A percentile compares a stretch with the other conserved stretches of the same genome.
These are phyloP conservation scores for Dromococcyx pavoninus DNA, from an alignment of 2,797 vertebrate species.

Conservation along the genomic window DNA sequence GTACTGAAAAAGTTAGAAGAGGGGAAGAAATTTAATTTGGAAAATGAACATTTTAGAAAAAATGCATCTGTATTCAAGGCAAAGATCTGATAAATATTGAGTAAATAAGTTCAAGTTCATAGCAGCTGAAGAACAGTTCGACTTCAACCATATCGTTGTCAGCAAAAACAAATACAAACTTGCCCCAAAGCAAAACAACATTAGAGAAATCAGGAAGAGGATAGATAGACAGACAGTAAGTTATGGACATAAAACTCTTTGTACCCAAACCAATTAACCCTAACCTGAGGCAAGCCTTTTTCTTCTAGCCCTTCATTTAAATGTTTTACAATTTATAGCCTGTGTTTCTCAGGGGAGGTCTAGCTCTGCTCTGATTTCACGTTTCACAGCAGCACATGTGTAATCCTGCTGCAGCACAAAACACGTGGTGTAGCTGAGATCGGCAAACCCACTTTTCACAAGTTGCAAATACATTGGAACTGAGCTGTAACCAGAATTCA, in stretches of 20 bases:
- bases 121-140: slow-evolving; percentile 46
- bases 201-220: slow-evolving; percentile 70
- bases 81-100: slow-evolving; percentile 47
- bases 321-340: slow-evolving; percentile 70
- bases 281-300: slow-evolving; percentile 68
- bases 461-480: neutral
- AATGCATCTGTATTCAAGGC: neutral
- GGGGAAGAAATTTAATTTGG: neutral
- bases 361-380: slow-evolving; percentile 65
- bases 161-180: slow-evolving; percentile 66
- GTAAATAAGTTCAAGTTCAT: slow-evolving; percentile 45
- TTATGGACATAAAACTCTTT: slow-evolving; percentile 78
- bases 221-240: slow-evolving; percentile 77
- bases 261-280: slow-evolving; percentile 76
- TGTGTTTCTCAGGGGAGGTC: slow-evolving; percentile 75
- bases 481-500: neutral
- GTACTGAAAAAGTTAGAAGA: neutral
- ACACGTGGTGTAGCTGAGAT: neutral
- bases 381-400: slow-evolving; percentile 62
- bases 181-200: slow-evolving; percentile 63
- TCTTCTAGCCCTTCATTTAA: slow-evolving; percentile 68
- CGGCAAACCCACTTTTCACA: slow-evolving; percentile 39
- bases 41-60: neutral
- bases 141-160: slow-evolving; percentile 55
- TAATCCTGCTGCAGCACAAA: slow-evolving; percentile 45